Evolutionary conservation across 2,113 vertebrate species (phyloP), one percentile per base, ranked within the genome.

Genomic region (Otis tarda): DNA sequence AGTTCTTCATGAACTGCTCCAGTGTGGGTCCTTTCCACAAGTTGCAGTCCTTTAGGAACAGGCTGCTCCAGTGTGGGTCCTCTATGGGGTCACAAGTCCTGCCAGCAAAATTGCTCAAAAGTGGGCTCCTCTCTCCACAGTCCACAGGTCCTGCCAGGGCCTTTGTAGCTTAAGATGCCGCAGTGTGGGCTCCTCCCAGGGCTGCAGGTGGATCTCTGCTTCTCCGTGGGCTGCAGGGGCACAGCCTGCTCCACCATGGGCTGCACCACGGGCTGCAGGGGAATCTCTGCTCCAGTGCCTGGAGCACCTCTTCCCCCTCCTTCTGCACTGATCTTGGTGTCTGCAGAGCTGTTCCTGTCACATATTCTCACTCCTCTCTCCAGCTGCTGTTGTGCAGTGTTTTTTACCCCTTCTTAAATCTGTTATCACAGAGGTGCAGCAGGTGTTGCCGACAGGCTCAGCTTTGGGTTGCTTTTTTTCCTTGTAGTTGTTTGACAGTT

Each of bases 231-330:
- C 41, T 43, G 41, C 41, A 43, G 41, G 41, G 41, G 41, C 14
- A 43, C 41, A 7, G 50, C 10, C 21, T 81, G 41, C 35, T 50
- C 20, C 24, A 1, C 17, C 1, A 0, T 61, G 37, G 10, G 47
- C 33, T 17, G 41, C 41, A 41, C 31, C 14, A 60, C 0, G 0
- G 24, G 12, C 71, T 80, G 24, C 59, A 56, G 18, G 64, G n/a
- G 15, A 33, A 41, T 47, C 41, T 83, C 23, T 4, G 28, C 28
- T 84, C 41, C 0, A 0, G n/a, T 0, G 0, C 9, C 33, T 57
- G 28, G 12, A 84, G 20, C 64, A n/a, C 4, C 4, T 41, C 18
- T 31, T 89, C 2, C 45, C 8, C 9, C 35, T 59, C 27, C 59
- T 65, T 8, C 41, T 79, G 10, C 57, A 12, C 41, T 80, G 41